Evolutionary conservation across 1,140 invertebrate species (phyloP).

Genomic region (Venturia canescens): DNA sequence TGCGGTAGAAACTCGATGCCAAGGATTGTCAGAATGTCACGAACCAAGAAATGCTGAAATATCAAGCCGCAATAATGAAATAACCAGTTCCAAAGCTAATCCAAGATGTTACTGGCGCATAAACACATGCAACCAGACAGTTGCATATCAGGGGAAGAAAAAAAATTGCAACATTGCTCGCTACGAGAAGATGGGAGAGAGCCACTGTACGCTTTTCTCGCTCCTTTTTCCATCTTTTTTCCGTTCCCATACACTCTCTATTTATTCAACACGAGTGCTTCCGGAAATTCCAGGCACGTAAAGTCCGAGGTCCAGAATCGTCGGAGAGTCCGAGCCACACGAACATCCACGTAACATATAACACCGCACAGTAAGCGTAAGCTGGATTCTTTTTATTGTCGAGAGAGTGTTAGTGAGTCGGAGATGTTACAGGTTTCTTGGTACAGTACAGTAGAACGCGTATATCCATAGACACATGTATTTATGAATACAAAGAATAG

Average conservation of each 20-base stretch:
- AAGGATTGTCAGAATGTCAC: too few species aligned
- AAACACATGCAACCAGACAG: constrained; percentile 11
- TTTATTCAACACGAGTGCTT: constrained; percentile 73
- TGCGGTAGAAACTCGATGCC: too few species aligned
- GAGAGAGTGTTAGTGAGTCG: constrained; percentile 47
- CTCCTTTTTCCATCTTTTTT: neutral
- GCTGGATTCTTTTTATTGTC: constrained; percentile 49
- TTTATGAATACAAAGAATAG: neutral
- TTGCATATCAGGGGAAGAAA: neutral
- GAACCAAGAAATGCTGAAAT: too few species aligned
- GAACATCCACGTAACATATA: neutral
- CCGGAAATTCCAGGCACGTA: constrained; percentile 72
- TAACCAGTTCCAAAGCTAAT: neutral
- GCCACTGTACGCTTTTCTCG: neutral
- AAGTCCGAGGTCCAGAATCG: constrained; percentile 59
- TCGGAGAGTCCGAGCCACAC: constrained; percentile 8
- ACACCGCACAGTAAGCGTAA: neutral
- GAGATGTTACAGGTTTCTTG: constrained; percentile 18
- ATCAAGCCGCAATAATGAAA: neutral
- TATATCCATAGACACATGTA: neutral
- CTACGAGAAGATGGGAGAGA: constrained; percentile 24
- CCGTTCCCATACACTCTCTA: constrained; percentile 39
- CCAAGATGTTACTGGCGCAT: neutral
- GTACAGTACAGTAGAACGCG: too few species aligned
- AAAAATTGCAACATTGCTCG: constrained; percentile 1